These are phyloP conservation scores for Equus przewalskii DNA, from an alignment of 2,113 vertebrate species.

Conservation along the genomic window DNA sequence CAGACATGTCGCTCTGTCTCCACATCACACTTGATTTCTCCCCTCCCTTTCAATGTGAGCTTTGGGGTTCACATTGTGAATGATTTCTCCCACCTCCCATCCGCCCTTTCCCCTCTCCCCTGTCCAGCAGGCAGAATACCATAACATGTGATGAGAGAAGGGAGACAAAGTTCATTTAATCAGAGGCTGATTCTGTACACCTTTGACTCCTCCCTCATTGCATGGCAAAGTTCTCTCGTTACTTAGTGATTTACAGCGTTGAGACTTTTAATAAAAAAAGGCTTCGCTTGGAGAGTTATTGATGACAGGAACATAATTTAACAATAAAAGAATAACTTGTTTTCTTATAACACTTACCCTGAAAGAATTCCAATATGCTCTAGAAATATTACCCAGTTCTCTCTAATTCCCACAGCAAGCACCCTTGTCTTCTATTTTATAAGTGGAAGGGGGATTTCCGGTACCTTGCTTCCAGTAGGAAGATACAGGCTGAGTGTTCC, in stretches of 20 bases:
- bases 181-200: not conserved
- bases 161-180: not conserved
- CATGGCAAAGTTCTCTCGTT: not conserved
- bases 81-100: not conserved
- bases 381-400: not conserved
- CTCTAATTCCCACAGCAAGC: not conserved
- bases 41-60: not conserved
- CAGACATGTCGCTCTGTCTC: not conserved
- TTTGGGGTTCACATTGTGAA: not conserved
- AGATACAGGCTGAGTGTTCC: not conserved
- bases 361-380: constrained; percentile 6
- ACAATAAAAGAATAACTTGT: not conserved
- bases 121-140: not conserved
- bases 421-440: not conserved
- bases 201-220: not conserved
- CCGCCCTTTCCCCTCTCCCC: not conserved
- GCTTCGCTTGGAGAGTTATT: not conserved
- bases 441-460: not conserved
- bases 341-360: constrained; percentile 10
- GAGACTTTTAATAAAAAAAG: constrained; percentile 12
- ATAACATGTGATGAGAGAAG: not conserved
- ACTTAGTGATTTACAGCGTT: not conserved
- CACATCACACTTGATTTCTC: not conserved
- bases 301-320: not conserved
- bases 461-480: not conserved